Percentiles rank a stretch among this genome's conserved stretches.
phyloP scores from a whole-genome alignment of 92 coral and sea anemone species.

The Phenganax stokvisi region DNA sequence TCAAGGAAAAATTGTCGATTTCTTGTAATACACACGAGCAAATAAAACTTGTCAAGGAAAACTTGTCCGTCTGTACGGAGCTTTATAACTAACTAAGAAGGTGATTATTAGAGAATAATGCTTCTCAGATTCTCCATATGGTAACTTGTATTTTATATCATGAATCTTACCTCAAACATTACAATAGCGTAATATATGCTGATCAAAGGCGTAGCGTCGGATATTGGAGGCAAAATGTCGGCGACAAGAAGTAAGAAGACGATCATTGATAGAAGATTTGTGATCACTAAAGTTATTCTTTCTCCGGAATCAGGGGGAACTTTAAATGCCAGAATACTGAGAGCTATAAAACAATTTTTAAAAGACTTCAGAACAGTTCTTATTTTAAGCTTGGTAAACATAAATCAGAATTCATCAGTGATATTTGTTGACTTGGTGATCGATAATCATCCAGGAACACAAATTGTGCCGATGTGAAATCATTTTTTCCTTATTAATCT shows the following conservation, averaged over 20 bases:
- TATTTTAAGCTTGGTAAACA: not conserved
- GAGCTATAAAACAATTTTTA: slow-evolving; percentile 43
- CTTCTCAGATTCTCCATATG: no score
- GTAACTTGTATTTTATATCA: not conserved
- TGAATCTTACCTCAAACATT: slow-evolving; percentile 70
- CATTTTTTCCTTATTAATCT: no score
- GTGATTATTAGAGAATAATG: no score
- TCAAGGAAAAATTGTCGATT: no score
- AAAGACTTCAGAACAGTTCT: not conserved
- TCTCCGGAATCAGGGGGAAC: slow-evolving; percentile 94
- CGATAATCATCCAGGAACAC: not conserved
- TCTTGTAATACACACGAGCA: no score
- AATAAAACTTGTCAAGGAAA: no score
- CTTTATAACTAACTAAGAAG: no score
- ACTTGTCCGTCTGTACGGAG: no score
- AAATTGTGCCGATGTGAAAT: not conserved
- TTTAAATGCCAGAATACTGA: slow-evolving; percentile 73
- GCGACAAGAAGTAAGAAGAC: slow-evolving; percentile 93
- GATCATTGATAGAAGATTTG: slow-evolving; percentile 79
- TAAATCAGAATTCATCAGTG: not conserved
- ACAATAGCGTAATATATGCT: slow-evolving; percentile 72
- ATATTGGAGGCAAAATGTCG: slow-evolving; percentile 88
- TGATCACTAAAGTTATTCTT: slow-evolving; percentile 79
- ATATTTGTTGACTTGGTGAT: no score
- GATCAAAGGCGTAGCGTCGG: slow-evolving; percentile 79